A percentile compares a stretch with the other conserved stretches of the same genome.
phyloP scores from a whole-genome alignment of 1,140 invertebrate genomes.

The Drosophila obscura region DNA sequence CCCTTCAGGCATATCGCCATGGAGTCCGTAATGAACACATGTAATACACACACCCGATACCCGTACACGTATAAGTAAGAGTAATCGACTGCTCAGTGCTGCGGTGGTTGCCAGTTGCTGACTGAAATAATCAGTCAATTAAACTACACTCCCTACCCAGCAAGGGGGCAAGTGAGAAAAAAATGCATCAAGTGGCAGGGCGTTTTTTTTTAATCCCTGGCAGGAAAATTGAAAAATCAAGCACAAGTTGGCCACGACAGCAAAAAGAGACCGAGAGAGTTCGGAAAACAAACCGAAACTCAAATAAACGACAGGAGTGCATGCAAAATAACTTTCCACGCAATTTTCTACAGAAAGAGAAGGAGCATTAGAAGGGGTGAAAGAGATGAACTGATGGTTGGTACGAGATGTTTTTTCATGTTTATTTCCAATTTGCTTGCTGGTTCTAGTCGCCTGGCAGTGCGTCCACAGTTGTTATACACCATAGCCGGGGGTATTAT shows the following conservation, averaged over 20 bases:
- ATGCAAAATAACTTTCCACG: slow-evolving; percentile 57
- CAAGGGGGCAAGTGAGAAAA: slow-evolving; percentile 21
- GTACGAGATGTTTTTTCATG: slow-evolving; percentile 25
- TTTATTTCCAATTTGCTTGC: slow-evolving; percentile 61
- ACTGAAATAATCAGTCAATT: slow-evolving; percentile 66
- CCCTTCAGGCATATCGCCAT: not conserved
- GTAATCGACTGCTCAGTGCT: slow-evolving; percentile 38
- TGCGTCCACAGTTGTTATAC: slow-evolving; percentile 27
- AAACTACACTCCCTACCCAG: slow-evolving; percentile 6
- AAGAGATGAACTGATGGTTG: not conserved
- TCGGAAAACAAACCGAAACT: slow-evolving; percentile 35
- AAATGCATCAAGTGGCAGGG: slow-evolving; percentile 42
- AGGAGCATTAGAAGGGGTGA: not conserved
- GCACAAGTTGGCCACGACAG: slow-evolving; percentile 16
- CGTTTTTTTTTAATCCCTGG: slow-evolving; percentile 40
- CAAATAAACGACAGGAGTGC: slow-evolving; percentile 41
- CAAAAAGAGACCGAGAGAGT: slow-evolving; percentile 4
- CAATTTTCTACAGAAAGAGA: slow-evolving; percentile 49
- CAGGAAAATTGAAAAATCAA: slow-evolving; percentile 57
- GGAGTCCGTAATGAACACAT: slow-evolving; percentile 33
- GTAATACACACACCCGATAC: not conserved
- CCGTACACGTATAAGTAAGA: not conserved
- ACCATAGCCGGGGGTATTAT: too few species aligned
- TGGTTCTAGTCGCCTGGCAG: slow-evolving; percentile 33
- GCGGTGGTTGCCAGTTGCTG: slow-evolving; percentile 28